Conservation (phyloP, 2,888 invertebrate genomes). For the Nycteola revayana region DNA sequence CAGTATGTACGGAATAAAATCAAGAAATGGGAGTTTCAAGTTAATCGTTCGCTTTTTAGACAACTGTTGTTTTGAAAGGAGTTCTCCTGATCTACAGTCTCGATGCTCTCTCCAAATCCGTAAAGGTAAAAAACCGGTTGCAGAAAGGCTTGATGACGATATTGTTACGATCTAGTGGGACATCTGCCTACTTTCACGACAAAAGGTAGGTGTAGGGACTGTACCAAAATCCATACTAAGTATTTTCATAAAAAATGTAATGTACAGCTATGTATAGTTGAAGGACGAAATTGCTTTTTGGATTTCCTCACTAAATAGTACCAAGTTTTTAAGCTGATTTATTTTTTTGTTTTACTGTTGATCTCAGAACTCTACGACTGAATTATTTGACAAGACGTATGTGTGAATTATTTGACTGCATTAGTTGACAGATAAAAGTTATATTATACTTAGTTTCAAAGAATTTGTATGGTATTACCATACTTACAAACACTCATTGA, state of each 20-base stretch:
- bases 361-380: too few relatives aligned
- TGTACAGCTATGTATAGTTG: constrained; percentile 1
- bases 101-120: not conserved
- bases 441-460: too few relatives aligned
- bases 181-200: constrained; percentile 2
- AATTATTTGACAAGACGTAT: too few relatives aligned
- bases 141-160: constrained; percentile 3
- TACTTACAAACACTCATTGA: too few relatives aligned
- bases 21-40: too few relatives aligned
- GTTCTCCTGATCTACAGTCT: not conserved
- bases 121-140: not conserved
- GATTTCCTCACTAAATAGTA: not conserved
- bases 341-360: too few relatives aligned
- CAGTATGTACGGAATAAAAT: too few relatives aligned
- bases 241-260: constrained; percentile 5
- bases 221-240: constrained; percentile 1
- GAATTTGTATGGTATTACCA: too few relatives aligned
- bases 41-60: not conserved
- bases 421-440: too few relatives aligned
- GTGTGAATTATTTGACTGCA: too few relatives aligned
- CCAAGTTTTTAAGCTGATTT: not conserved
- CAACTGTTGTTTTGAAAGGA: not conserved
- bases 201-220: constrained; percentile 4
- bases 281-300: constrained; percentile 3
- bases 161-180: constrained; percentile 2